A percentile compares a stretch with the other conserved stretches of the same genome.
These are phyloP conservation scores for Chrysolophus pictus DNA, from an alignment of 2,797 vertebrate genomes.

Conservation along the genomic window DNA sequence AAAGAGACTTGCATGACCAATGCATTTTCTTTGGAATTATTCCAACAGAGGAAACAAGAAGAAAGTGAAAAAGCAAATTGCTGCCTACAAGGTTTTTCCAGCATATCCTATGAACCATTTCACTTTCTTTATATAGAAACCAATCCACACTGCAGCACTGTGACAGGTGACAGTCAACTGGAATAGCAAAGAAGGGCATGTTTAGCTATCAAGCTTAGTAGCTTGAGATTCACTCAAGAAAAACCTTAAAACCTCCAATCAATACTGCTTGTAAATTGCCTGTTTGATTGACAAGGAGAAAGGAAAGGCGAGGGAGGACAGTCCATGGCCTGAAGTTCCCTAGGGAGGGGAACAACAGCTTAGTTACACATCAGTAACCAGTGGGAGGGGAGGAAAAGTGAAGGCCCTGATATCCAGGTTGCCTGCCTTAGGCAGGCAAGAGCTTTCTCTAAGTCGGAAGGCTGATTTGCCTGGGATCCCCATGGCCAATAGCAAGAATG, in stretches of 20 bases:
- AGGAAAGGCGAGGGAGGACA: neutral
- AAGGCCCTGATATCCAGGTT: neutral
- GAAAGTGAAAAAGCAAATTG: conserved; percentile 34
- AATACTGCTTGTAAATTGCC: conserved; percentile 60
- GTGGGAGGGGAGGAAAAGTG: neutral
- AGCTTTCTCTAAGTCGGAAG: neutral
- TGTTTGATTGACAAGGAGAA: conserved; percentile 54
- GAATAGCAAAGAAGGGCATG: neutral
- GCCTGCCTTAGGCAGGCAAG: neutral
- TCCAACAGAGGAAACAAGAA: conserved; percentile 47
- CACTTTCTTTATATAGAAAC: neutral
- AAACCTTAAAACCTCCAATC: conserved; percentile 32
- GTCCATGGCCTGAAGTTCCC: neutral
- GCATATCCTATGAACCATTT: neutral
- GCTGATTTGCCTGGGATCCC: neutral
- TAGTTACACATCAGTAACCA: conserved; percentile 31
- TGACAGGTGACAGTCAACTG: conserved; percentile 1
- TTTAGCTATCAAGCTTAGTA: conserved; percentile 33
- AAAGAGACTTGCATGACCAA: conserved; percentile 58
- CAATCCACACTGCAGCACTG: neutral
- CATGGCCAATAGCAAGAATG: neutral
- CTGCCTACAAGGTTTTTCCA: conserved; percentile 12
- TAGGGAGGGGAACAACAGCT: neutral
- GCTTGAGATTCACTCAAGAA: conserved; percentile 33
- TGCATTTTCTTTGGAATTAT: conserved; percentile 64